Conservation (phyloP, 1,140 invertebrate genomes). For the Augochlora pura region DNA sequence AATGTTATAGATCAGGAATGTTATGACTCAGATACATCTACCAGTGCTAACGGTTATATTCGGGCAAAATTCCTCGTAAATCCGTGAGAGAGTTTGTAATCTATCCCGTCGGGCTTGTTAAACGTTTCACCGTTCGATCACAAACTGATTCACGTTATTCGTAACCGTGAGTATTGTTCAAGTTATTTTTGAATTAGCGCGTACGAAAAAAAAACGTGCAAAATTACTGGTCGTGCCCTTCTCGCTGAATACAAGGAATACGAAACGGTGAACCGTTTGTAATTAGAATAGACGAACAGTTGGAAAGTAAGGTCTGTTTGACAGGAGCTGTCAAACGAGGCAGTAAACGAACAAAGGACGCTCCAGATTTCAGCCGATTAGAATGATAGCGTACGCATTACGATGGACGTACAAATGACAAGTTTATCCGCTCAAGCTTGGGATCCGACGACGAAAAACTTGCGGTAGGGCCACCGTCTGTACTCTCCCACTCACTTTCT, state of each 20-base stretch:
- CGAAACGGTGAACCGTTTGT: slow-evolving; percentile 22
- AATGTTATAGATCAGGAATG: slow-evolving; percentile 1
- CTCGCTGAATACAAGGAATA: background rate
- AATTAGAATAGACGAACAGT: slow-evolving; percentile 41
- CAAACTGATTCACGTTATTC: background rate
- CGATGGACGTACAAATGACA: slow-evolving; percentile 29
- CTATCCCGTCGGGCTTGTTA: background rate
- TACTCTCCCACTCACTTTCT: slow-evolving; percentile 44
- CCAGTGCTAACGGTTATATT: slow-evolving; percentile 13
- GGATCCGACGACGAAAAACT: slow-evolving; percentile 42
- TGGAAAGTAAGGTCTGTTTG: slow-evolving; percentile 55
- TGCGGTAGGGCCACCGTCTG: slow-evolving; percentile 49
- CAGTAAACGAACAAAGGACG: slow-evolving; percentile 60
- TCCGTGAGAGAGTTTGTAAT: background rate
- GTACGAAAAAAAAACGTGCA: background rate
- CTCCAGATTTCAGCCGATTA: slow-evolving; percentile 39
- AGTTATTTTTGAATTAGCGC: slow-evolving; percentile 23
- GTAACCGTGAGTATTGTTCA: background rate
- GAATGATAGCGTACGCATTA: slow-evolving; percentile 25
- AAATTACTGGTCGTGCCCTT: slow-evolving; percentile 2
- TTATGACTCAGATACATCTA: slow-evolving; percentile 27
- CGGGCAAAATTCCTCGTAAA: slow-evolving; percentile 15
- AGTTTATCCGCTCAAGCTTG: slow-evolving; percentile 30
- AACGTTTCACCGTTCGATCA: background rate
- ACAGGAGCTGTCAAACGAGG: slow-evolving; percentile 64